Conservation (phyloP, 2,797 vertebrate species). For the Mormyrops boulengeri region DNA sequence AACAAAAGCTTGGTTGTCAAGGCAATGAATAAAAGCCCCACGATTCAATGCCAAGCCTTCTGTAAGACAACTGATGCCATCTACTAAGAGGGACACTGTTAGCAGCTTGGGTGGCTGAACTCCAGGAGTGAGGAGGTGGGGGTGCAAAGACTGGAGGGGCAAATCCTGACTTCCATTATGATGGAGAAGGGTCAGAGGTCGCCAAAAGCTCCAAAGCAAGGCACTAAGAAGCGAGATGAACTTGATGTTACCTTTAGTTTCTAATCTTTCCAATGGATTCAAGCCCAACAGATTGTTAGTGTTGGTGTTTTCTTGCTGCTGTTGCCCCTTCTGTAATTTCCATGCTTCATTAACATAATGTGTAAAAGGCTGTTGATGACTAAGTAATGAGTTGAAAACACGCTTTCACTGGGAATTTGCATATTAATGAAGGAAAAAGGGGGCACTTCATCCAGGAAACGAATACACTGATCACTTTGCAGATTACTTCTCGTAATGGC, state of each 20-base stretch:
- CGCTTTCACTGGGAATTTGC: slow-evolving; percentile 59
- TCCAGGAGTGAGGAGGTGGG: neutral
- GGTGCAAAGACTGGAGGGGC: neutral
- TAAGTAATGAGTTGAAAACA: slow-evolving; percentile 60
- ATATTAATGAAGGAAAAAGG: slow-evolving; percentile 62
- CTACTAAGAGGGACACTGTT: neutral
- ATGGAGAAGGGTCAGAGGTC: neutral
- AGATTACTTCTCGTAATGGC: slow-evolving; percentile 22
- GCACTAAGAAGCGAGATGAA: neutral
- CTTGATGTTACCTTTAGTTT: slow-evolving; percentile 15
- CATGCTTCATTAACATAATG: slow-evolving; percentile 64
- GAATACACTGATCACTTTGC: slow-evolving; percentile 14
- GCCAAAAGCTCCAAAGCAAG: neutral
- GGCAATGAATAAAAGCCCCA: slow-evolving; percentile 4
- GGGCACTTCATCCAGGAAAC: slow-evolving; percentile 21
- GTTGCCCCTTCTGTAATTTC: slow-evolving; percentile 59
- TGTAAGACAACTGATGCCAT: neutral
- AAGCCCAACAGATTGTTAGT: slow-evolving; percentile 11
- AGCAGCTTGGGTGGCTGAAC: slow-evolving; percentile 10
- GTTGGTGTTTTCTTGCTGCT: slow-evolving; percentile 41
- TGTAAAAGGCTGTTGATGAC: slow-evolving; percentile 62
- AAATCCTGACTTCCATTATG: neutral
- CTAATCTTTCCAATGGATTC: neutral
- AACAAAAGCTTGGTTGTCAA: slow-evolving; percentile 13
- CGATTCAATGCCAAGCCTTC: slow-evolving; percentile 9